phyloP scores from a whole-genome alignment of 2,113 vertebrate species.

The Etheostoma cragini region DNA sequence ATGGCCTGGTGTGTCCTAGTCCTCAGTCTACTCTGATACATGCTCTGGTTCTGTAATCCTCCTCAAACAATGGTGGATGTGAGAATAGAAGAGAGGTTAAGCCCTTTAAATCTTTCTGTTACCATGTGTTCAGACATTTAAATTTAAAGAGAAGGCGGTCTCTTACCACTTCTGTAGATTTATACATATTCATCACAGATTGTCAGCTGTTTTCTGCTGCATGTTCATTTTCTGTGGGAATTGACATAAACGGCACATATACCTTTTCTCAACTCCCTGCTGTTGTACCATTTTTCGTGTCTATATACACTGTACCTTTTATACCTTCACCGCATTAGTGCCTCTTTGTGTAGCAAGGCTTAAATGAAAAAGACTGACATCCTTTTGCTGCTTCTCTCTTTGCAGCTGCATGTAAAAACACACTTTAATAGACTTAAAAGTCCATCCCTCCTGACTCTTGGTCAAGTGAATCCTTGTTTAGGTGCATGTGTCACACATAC shows the following conservation, averaged over 20 bases:
- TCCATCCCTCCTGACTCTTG: slow-evolving; percentile 21
- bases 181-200: slow-evolving; percentile 25
- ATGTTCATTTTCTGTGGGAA: background rate
- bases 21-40: slow-evolving; percentile 44
- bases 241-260: background rate
- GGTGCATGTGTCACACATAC: slow-evolving; percentile 41
- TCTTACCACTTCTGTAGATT: slow-evolving; percentile 11
- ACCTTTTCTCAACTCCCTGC: background rate
- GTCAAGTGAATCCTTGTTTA: slow-evolving; percentile 44
- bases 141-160: slow-evolving; percentile 25
- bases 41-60: slow-evolving; percentile 68
- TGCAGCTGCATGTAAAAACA: slow-evolving; percentile 14
- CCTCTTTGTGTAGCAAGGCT: background rate
- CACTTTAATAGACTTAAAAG: background rate
- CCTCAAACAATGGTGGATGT: slow-evolving; percentile 69
- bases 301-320: too few relatives aligned
- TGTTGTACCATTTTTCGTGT: background rate
- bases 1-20: slow-evolving; percentile 19
- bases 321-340: background rate
- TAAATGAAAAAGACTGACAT: background rate
- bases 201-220: background rate
- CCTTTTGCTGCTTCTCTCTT: slow-evolving; percentile 6
- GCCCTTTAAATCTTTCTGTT: slow-evolving; percentile 48
- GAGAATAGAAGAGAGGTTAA: slow-evolving; percentile 64
- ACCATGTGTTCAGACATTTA: slow-evolving; percentile 41